These are phyloP conservation scores for Empidonax traillii DNA, from an alignment of 2,113 vertebrate genomes.

Conservation along the genomic window DNA sequence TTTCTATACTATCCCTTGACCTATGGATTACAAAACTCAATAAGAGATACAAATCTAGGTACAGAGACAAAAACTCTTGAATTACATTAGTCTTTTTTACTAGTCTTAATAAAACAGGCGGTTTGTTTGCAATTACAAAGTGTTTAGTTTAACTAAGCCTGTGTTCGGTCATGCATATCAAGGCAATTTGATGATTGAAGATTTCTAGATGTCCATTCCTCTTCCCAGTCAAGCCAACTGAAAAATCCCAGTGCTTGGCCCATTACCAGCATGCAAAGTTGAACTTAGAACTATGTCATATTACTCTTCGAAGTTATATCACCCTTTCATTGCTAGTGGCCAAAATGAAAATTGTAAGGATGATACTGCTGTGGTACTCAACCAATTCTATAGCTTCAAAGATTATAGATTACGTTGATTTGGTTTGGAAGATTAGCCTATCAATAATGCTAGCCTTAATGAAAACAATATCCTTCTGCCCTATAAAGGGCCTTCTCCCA, in stretches of 20 bases:
- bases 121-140: neutral
- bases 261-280: neutral
- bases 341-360: neutral
- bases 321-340: neutral
- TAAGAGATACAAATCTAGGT: neutral
- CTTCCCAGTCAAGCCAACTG: neutral
- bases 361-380: neutral
- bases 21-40: neutral
- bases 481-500: neutral
- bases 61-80: neutral
- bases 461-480: neutral
- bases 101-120: neutral
- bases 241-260: neutral
- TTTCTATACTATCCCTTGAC: neutral
- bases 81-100: neutral
- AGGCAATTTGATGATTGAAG: neutral
- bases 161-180: neutral
- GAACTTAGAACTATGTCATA: neutral
- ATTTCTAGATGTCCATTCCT: neutral
- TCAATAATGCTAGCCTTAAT: conserved; percentile 4
- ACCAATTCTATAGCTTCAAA: conserved; percentile 7
- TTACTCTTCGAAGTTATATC: neutral
- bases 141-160: neutral
- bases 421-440: conserved; percentile 21
- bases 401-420: conserved; percentile 10